A percentile compares a stretch with the other conserved stretches of the same genome.
These are phyloP conservation scores for Nothoprocta perdicaria DNA, from an alignment of 2,113 vertebrate genomes.

Conservation along the genomic window DNA sequence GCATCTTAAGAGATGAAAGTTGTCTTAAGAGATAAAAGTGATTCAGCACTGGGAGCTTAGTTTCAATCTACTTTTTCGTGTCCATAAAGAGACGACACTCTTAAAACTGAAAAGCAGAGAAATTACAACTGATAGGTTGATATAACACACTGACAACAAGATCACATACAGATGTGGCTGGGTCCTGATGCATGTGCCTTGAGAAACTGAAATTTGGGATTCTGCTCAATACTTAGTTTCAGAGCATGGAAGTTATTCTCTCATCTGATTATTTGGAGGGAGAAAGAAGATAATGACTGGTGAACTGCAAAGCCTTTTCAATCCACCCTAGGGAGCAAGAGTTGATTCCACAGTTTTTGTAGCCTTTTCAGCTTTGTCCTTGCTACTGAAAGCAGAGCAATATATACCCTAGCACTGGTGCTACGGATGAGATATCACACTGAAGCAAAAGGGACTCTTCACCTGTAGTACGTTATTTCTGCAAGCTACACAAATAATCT, in stretches of 20 bases:
- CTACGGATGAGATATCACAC: neutral
- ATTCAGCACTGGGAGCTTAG: neutral
- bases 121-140: neutral
- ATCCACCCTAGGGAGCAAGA: neutral
- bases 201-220: neutral
- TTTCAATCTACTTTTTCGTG: neutral
- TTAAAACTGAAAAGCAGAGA: neutral
- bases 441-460: neutral
- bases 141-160: neutral
- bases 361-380: neutral
- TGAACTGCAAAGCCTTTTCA: neutral
- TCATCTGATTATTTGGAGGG: neutral
- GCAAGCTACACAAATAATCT: neutral
- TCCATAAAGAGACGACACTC: neutral
- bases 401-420: neutral
- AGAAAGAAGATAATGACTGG: neutral
- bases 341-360: neutral
- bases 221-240: neutral
- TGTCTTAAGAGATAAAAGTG: neutral
- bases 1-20: neutral
- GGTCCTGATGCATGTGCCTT: neutral
- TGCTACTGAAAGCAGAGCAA: neutral
- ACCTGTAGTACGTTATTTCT: neutral
- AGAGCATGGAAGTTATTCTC: neutral
- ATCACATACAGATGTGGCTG: neutral